A percentile compares a stretch with the other conserved stretches of the same genome.
Conservation (phyloP, 2,888 invertebrate genomes). For the Pterostichus niger region DNA sequence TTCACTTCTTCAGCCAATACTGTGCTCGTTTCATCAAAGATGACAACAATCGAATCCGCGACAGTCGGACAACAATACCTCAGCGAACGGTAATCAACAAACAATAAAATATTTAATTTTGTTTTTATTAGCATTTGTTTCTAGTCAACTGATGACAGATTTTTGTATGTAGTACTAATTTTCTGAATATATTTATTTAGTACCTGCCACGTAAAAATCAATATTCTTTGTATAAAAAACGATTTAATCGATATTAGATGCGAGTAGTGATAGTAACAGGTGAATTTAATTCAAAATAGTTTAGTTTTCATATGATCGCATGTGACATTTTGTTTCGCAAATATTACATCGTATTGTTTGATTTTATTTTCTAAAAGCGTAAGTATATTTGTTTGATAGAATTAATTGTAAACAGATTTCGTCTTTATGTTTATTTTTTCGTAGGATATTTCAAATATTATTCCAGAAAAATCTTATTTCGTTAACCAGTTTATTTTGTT, state of each 20-base stretch:
- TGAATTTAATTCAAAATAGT: conserved; percentile 21
- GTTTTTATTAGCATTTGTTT: conserved; percentile 2
- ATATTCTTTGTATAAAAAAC: conserved; percentile 8
- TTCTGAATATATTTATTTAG: conserved; percentile 25
- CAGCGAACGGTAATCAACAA: conserved; percentile 48
- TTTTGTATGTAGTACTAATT: background rate
- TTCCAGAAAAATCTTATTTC: background rate
- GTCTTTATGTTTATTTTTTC: too few relatives aligned
- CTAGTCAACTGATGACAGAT: background rate
- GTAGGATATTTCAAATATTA: too few relatives aligned
- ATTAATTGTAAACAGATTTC: background rate
- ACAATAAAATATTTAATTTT: background rate
- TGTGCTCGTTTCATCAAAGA: background rate
- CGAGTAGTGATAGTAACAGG: conserved; percentile 34
- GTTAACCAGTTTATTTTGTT: too few relatives aligned
- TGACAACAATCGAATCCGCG: conserved; percentile 59
- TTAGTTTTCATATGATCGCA: background rate
- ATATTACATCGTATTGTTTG: background rate
- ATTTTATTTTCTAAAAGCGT: background rate
- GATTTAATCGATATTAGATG: conserved; percentile 50
- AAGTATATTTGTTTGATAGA: conserved; percentile 2
- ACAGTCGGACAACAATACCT: conserved; percentile 49
- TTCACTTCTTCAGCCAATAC: conserved; percentile 11
- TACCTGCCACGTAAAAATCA: conserved; percentile 45
- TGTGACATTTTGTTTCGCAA: background rate